These are phyloP conservation scores for Pimephales promelas DNA, from an alignment of 2,113 vertebrate species.

Conservation along the genomic window DNA sequence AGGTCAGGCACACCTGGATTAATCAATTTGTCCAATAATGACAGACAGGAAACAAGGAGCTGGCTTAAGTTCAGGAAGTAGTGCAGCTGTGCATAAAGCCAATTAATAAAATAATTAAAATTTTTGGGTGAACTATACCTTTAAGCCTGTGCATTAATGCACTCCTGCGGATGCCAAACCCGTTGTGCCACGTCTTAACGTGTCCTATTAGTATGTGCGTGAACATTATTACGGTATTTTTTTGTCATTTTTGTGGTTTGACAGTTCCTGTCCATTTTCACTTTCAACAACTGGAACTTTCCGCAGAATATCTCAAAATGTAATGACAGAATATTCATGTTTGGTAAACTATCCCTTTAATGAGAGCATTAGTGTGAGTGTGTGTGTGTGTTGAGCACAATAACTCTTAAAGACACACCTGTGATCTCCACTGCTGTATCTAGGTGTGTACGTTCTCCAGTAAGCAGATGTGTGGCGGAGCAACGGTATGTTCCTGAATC, in stretches of 20 bases:
- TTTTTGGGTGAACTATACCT: too few species aligned
- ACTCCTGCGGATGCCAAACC: neutral
- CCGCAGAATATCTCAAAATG: neutral
- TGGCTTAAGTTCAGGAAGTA: too few species aligned
- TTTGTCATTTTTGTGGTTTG: neutral
- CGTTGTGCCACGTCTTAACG: neutral
- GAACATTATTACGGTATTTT: neutral
- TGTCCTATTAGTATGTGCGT: neutral
- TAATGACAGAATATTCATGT: neutral
- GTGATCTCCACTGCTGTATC: conserved; percentile 85
- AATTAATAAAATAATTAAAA: too few species aligned
- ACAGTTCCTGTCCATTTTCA: too few species aligned
- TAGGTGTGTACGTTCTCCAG: conserved; percentile 81
- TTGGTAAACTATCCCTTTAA: neutral
- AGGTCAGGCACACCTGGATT: too few species aligned
- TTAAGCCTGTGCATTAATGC: too few species aligned
- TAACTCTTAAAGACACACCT: conserved; percentile 78
- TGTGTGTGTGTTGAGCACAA: conserved; percentile 23
- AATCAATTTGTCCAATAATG: too few species aligned
- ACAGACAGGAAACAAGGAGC: too few species aligned
- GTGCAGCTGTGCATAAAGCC: too few species aligned
- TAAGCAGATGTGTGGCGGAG: conserved; percentile 81
- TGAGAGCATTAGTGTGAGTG: neutral
- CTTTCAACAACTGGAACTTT: neutral
- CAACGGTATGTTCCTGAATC: conserved; percentile 89